Evolutionary conservation across 2,113 vertebrate species (phyloP).

Genomic region (Sinocyclocheilus maitianheensis): DNA sequence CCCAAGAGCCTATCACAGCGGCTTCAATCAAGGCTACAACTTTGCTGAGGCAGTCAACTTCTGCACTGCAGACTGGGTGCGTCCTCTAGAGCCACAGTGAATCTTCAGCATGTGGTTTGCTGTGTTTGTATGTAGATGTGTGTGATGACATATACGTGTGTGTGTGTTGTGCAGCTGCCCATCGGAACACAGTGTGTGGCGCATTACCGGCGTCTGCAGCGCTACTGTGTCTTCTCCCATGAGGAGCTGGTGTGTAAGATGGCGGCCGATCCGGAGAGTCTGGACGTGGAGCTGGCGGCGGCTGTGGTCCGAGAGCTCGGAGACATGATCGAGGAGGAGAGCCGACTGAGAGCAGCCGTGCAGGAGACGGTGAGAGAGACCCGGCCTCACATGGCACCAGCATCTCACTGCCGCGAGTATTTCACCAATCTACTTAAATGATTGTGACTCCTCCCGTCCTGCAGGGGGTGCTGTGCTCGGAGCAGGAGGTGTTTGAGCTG

Average conservation of each 20-base stretch:
- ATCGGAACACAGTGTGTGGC: constrained; percentile 94
- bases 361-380: constrained; percentile 81
- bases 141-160: neutral
- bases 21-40: constrained; percentile 99
- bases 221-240: constrained; percentile 97
- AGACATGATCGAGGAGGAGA: constrained; percentile 91
- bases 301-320: constrained; percentile 92
- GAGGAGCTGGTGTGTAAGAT: constrained; percentile 98
- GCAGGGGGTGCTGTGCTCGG: constrained; percentile 90
- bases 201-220: constrained; percentile 90
- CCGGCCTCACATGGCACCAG: no score
- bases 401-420: no score
- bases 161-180: constrained; percentile 76
- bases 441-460: constrained; percentile 11
- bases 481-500: constrained; percentile 97
- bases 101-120: no score
- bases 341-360: constrained; percentile 81
- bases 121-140: neutral
- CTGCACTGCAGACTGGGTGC: constrained; percentile 98
- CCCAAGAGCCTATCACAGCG: constrained; percentile 96
- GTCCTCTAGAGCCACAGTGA: constrained; percentile 42
- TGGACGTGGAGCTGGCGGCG: constrained; percentile 95
- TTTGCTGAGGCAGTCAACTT: constrained; percentile 99
- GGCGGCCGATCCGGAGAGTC: constrained; percentile 92
- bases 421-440: no score